These are phyloP conservation scores for Sebastes cheni DNA, from an alignment of 2,797 vertebrate genomes.

Conservation along the genomic window DNA sequence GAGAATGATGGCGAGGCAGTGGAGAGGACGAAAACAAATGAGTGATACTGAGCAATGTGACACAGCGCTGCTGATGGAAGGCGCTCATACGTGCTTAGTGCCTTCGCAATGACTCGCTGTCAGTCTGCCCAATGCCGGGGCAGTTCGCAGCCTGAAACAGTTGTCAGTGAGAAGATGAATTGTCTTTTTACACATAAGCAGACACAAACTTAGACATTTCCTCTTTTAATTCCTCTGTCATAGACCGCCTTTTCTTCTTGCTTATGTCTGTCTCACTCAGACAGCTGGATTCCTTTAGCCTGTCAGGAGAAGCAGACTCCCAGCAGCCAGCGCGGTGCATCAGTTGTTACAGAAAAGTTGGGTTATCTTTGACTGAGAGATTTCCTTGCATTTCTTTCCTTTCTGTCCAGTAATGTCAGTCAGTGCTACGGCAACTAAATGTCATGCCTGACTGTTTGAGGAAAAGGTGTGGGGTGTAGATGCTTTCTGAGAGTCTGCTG, in stretches of 20 bases:
- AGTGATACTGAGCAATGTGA: slow-evolving; percentile 40
- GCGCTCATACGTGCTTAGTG: slow-evolving; percentile 43
- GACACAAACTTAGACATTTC: slow-evolving; percentile 6
- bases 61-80: slow-evolving; percentile 46
- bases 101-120: slow-evolving; percentile 52
- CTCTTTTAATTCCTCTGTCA: neutral
- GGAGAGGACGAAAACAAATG: slow-evolving; percentile 24
- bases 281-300: neutral
- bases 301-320: neutral
- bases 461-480: neutral
- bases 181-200: slow-evolving; percentile 2
- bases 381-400: neutral
- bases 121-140: slow-evolving; percentile 34
- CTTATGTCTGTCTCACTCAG: neutral
- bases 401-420: neutral
- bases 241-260: neutral
- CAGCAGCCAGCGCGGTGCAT: neutral
- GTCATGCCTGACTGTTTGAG: neutral
- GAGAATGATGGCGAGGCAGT: neutral
- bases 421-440: neutral
- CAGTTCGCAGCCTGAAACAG: slow-evolving; percentile 37
- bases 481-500: neutral
- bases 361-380: neutral
- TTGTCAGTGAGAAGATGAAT: slow-evolving; percentile 10
- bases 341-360: neutral